phyloP scores from a whole-genome alignment of 2,113 vertebrate genomes.

The Chaetodon trifascialis region DNA sequence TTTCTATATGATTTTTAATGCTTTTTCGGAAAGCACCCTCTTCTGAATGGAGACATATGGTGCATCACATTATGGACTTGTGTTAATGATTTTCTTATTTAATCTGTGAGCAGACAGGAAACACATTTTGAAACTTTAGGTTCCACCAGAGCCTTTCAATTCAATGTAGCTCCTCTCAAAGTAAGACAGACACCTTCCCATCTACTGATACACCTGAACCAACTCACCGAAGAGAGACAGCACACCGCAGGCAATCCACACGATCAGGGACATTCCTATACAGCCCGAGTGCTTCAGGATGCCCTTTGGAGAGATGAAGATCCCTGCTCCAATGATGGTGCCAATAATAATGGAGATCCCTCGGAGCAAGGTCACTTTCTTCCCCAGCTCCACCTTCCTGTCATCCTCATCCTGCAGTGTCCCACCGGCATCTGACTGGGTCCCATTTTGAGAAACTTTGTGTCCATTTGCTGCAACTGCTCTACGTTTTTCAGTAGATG shows the following conservation, averaged over 20 bases:
- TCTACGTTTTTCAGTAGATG: slow-evolving; percentile 68
- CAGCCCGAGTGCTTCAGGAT: slow-evolving; percentile 93
- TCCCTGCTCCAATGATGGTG: slow-evolving; percentile 96
- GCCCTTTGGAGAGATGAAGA: slow-evolving; percentile 98
- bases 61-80: not conserved
- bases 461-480: slow-evolving; percentile 46
- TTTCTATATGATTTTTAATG: not conserved
- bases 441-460: slow-evolving; percentile 26
- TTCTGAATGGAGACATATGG: not conserved
- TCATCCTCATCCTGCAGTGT: slow-evolving; percentile 49
- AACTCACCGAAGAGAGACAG: slow-evolving; percentile 96
- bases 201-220: not conserved
- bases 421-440: slow-evolving; percentile 33
- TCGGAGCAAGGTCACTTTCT: slow-evolving; percentile 93
- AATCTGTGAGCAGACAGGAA: not conserved
- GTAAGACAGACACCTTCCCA: not conserved
- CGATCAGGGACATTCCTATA: slow-evolving; percentile 92
- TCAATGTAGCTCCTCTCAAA: too few species aligned
- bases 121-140: not conserved
- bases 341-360: slow-evolving; percentile 96
- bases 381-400: slow-evolving; percentile 89
- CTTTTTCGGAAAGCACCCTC: not conserved
- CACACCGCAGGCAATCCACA: slow-evolving; percentile 93
- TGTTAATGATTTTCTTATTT: not conserved
- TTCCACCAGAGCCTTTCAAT: not conserved